Base-by-base conservation (phyloP, 2,888 invertebrate genomes). In the Matsumyia berberina region DNA sequence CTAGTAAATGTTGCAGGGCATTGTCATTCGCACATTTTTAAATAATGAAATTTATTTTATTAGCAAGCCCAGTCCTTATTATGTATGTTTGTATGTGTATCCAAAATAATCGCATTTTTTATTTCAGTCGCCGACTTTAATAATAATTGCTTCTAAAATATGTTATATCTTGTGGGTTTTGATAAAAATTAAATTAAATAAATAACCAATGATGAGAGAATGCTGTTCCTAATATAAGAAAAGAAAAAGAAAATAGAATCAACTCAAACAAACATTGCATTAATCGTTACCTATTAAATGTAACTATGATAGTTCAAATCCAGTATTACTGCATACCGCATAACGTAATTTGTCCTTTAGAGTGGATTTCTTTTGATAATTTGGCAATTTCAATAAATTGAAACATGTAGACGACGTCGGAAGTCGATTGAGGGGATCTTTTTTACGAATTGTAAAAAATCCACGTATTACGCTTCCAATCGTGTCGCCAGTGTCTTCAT, bases 361-460 rank as follows among this genome's bases (percentile, higher is more conserved):
- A 0, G 98, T 98, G 88, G 97, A 96, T 89, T 98, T 97, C 92
- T 98, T 98, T 91, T 98, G 98, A 91, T 99, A 99, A 93, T 99
- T 99, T 70, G 99, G 99, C 89, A 98, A 93, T 92, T 99, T 99
- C 53, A 99, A 94, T 44, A 99, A 94, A 93, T 99, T 99, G 92
- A 99, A 99, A 91, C 99, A 99, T 0, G 99, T 99, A 0, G 99
- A 99, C 0, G 99, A 98, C 0, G 99, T 99, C n/a, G 99, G 99
- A 49, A 99, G 93, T 37, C 99, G 95, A 90, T 98, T 97, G 62
- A 97, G 94, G 0, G 98, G 97, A 90, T 98, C 98, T 90, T 97
- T 97, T 90, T 97, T 97, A 60, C 98, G 94, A 89, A 99, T 98
- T 9, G 99, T 98, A 91, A 99, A 98, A 92, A 99, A 99, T 15